Evolutionary conservation across 2,797 vertebrate genomes (phyloP).

Genomic region (Taeniopygia guttata): DNA sequence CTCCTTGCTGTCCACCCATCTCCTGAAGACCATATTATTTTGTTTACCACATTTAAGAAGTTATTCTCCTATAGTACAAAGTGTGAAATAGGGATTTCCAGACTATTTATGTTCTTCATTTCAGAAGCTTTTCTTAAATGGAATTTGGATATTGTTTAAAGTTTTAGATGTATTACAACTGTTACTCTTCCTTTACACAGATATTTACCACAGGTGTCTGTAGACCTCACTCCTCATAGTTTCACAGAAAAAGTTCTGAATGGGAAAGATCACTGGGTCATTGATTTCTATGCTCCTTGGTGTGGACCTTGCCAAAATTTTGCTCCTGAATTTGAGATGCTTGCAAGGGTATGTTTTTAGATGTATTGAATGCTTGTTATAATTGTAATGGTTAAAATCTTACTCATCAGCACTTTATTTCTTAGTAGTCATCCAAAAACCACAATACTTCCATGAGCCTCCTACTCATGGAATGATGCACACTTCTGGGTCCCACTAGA

Average conservation of each 20-base stretch:
- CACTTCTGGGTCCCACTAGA: background rate
- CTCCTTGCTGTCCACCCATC: background rate
- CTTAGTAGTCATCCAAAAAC: background rate
- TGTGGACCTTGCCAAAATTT: conserved; percentile 95
- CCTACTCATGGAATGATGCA: background rate
- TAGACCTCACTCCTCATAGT: conserved; percentile 87
- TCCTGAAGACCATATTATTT: background rate
- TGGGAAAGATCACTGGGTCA: conserved; percentile 89
- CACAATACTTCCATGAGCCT: background rate
- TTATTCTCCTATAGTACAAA: background rate
- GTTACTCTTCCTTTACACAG: conserved; percentile 68
- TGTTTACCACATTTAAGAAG: background rate
- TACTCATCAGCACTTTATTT: background rate
- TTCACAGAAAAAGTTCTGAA: conserved; percentile 86
- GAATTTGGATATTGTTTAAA: background rate
- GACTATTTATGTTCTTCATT: background rate
- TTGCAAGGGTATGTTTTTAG: conserved; percentile 84
- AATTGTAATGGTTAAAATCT: background rate
- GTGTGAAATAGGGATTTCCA: background rate
- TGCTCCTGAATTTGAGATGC: conserved; percentile 91
- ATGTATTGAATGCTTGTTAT: background rate
- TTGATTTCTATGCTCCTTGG: conserved; percentile 98
- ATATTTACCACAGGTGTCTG: conserved; percentile 83
- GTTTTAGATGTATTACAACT: background rate
- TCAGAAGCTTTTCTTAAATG: background rate